Evolutionary conservation across 2,888 invertebrate genomes (phyloP).

Genomic region (Lymantria dispar): DNA sequence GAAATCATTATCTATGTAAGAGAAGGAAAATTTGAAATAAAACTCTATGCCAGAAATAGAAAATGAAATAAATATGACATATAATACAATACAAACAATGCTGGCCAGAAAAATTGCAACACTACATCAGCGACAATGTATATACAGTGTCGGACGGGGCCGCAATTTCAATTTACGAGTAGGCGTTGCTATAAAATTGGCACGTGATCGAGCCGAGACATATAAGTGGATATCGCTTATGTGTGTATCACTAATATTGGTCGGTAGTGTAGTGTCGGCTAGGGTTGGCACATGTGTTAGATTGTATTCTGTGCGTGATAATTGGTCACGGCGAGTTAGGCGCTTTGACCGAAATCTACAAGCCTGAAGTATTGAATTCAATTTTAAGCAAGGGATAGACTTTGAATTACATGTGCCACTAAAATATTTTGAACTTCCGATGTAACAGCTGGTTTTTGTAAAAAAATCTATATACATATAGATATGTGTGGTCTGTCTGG

Average conservation of each 20-base stretch:
- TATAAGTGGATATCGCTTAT: conserved; percentile 65
- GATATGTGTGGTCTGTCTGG: too few species aligned
- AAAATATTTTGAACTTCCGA: too few species aligned
- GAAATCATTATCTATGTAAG: too few species aligned
- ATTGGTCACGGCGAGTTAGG: too few species aligned
- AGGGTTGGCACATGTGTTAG: conserved; percentile 15
- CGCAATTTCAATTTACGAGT: conserved; percentile 78
- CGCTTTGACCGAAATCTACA: too few species aligned
- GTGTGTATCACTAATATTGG: conserved; percentile 55
- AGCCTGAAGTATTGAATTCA: too few species aligned
- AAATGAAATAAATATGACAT: too few species aligned
- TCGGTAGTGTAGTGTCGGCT: conserved; percentile 20
- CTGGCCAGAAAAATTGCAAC: conserved; percentile 38
- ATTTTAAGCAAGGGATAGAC: too few species aligned
- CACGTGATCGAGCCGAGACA: conserved; percentile 74
- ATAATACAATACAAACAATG: conserved; percentile 22
- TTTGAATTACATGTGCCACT: too few species aligned
- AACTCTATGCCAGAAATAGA: background rate
- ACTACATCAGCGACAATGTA: conserved; percentile 57
- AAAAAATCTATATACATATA: too few species aligned
- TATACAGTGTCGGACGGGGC: conserved; percentile 44
- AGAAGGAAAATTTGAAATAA: too few species aligned
- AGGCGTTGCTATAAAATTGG: conserved; percentile 72
- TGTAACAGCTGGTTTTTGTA: too few species aligned
- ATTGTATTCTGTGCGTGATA: background rate